Percentiles rank a stretch among this genome's conserved stretches.
Conservation (phyloP, 2,888 invertebrate genomes). For the Oxyteleia sp. region DNA sequence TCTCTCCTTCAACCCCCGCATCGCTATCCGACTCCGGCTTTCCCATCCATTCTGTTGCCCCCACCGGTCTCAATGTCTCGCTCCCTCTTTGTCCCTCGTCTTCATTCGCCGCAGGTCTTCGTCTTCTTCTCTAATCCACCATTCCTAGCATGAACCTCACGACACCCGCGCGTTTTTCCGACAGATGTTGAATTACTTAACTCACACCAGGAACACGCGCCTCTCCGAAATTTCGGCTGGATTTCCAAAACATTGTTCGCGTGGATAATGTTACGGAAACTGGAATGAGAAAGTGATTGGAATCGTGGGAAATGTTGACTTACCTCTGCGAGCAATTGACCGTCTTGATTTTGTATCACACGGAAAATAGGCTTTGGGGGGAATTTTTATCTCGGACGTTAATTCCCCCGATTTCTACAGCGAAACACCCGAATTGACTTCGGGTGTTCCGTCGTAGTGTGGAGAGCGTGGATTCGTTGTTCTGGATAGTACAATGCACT, state of each 20-base stretch:
- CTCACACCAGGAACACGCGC: constrained; percentile 55
- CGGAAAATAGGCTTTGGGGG: background rate
- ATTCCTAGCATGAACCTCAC: constrained; percentile 59
- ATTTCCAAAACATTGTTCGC: constrained; percentile 48
- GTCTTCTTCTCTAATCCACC: constrained; percentile 58
- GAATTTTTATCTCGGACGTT: background rate
- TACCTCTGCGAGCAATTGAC: background rate
- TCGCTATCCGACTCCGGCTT: constrained; percentile 71
- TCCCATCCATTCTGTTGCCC: constrained; percentile 73
- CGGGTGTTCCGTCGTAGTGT: no score
- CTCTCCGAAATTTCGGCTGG: constrained; percentile 40
- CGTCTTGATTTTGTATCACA: constrained; percentile 5
- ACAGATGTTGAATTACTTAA: constrained; percentile 73
- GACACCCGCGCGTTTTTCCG: constrained; percentile 69
- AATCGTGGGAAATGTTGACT: constrained; percentile 17
- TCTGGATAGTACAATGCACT: constrained; percentile 37
- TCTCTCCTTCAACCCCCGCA: constrained; percentile 74
- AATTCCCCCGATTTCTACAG: no score
- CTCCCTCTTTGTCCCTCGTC: constrained; percentile 40
- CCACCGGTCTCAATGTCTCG: constrained; percentile 52
- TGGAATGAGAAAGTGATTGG: background rate
- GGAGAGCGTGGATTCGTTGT: constrained; percentile 27
- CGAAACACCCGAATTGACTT: background rate
- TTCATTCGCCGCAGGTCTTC: constrained; percentile 23
- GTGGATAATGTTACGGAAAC: constrained; percentile 9